These are phyloP conservation scores for Mythimna ferrago DNA, from an alignment of 2,888 invertebrate species.

Conservation along the genomic window DNA sequence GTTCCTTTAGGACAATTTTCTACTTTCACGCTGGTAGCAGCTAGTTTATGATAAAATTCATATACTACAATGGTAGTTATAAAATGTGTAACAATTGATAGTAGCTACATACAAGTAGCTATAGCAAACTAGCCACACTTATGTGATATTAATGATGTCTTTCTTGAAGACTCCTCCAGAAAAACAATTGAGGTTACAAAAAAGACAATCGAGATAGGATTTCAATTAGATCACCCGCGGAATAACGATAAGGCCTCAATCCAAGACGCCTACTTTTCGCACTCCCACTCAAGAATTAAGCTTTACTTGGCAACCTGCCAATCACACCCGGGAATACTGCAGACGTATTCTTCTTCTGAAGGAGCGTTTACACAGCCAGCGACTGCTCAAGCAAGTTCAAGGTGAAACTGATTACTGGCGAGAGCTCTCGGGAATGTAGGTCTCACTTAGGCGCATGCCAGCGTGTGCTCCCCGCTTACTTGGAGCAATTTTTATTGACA, in stretches of 20 bases:
- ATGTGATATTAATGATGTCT: neutral
- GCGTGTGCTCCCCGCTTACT: constrained; percentile 29
- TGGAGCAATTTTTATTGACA: constrained; percentile 60
- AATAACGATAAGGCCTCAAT: constrained; percentile 40
- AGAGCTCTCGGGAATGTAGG: constrained; percentile 45
- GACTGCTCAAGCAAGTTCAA: constrained; percentile 47
- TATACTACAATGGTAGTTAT: neutral
- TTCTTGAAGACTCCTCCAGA: neutral
- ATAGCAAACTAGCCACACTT: neutral
- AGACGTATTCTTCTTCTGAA: constrained; percentile 26
- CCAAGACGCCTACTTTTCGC: constrained; percentile 34
- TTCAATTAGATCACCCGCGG: constrained; percentile 51
- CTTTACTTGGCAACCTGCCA: constrained; percentile 56
- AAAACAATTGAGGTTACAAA: constrained; percentile 2
- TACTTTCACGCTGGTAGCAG: no score
- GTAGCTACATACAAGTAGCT: neutral
- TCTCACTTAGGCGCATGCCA: constrained; percentile 48
- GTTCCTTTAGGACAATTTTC: no score
- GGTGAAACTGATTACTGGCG: constrained; percentile 38
- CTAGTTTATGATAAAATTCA: no score
- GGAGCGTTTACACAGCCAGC: constrained; percentile 36
- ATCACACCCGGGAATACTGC: constrained; percentile 44
- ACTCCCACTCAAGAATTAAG: constrained; percentile 37
- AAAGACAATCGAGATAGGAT: constrained; percentile 32
- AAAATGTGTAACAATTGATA: neutral